A percentile compares a stretch with the other conserved stretches of the same genome.
These are phyloP conservation scores for Brachypodius melanocephalos DNA, from an alignment of 2,113 vertebrate species.

Conservation along the genomic window DNA sequence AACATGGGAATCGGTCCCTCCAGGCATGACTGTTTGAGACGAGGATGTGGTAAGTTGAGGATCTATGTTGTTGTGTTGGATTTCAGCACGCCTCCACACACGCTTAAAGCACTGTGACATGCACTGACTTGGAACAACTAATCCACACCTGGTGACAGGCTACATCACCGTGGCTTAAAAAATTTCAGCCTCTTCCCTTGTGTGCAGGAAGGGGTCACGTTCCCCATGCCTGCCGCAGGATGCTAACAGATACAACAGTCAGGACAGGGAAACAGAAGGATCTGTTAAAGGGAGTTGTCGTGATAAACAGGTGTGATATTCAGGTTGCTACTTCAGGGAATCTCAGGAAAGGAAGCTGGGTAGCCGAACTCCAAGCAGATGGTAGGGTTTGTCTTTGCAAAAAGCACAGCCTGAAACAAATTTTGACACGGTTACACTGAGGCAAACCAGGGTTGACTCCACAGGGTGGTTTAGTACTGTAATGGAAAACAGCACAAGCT, in stretches of 20 bases:
- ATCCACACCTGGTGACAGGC: constrained; percentile 39
- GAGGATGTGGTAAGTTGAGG: constrained; percentile 5
- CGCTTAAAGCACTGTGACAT: constrained; percentile 16
- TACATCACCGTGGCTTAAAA: not conserved
- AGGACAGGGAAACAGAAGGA: constrained; percentile 47
- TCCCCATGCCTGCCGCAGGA: not conserved
- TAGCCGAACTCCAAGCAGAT: constrained; percentile 37
- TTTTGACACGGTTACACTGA: not conserved
- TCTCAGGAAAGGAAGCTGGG: not conserved
- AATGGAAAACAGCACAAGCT: not conserved
- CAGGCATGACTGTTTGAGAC: constrained; percentile 28
- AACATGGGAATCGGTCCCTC: constrained; percentile 9
- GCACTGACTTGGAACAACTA: constrained; percentile 31
- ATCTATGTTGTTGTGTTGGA: not conserved
- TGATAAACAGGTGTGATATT: constrained; percentile 64
- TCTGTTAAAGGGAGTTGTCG: constrained; percentile 49
- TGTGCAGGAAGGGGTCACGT: not conserved
- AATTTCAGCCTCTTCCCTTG: constrained; percentile 14
- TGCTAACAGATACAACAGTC: constrained; percentile 41
- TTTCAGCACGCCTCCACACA: constrained; percentile 36
- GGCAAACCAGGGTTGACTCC: not conserved
- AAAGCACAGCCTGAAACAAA: not conserved
- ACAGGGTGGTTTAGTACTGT: not conserved
- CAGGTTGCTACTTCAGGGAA: constrained; percentile 48
- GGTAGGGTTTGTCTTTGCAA: constrained; percentile 12